A percentile compares a stretch with the other conserved stretches of the same genome.
Evolutionary conservation across 2,113 vertebrate genomes (phyloP).

Genomic region (Salvelinus namaycush): DNA sequence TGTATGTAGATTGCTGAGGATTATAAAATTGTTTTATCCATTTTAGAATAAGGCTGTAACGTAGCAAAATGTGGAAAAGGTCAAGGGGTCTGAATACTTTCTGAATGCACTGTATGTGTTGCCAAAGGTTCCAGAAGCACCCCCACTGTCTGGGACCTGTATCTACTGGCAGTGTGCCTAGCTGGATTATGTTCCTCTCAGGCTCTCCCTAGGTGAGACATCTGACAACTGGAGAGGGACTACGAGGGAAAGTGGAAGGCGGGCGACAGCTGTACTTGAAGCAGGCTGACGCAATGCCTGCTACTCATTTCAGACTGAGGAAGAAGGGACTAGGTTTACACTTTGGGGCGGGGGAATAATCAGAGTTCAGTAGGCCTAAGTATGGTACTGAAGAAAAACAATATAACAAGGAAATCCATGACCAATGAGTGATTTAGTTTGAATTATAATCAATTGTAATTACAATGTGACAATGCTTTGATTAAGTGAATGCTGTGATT

Average conservation of each 20-base stretch:
- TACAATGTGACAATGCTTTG: not conserved
- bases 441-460: not conserved
- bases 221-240: not conserved
- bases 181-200: not conserved
- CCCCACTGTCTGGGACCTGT: no score
- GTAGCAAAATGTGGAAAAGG: no score
- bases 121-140: no score
- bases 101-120: no score
- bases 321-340: not conserved
- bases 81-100: no score
- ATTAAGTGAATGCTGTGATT: no score
- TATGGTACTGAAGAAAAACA: not conserved
- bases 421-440: not conserved
- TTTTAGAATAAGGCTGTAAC: no score
- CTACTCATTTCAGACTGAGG: not conserved
- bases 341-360: no score
- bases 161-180: not conserved
- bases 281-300: slow-evolving; percentile 17
- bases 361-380: no score
- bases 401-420: not conserved
- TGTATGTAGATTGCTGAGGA: no score
- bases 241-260: not conserved
- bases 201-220: not conserved
- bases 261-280: slow-evolving; percentile 25
- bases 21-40: no score